phyloP scores from a whole-genome alignment of 2,113 vertebrate species.

The Eclectus roratus region DNA sequence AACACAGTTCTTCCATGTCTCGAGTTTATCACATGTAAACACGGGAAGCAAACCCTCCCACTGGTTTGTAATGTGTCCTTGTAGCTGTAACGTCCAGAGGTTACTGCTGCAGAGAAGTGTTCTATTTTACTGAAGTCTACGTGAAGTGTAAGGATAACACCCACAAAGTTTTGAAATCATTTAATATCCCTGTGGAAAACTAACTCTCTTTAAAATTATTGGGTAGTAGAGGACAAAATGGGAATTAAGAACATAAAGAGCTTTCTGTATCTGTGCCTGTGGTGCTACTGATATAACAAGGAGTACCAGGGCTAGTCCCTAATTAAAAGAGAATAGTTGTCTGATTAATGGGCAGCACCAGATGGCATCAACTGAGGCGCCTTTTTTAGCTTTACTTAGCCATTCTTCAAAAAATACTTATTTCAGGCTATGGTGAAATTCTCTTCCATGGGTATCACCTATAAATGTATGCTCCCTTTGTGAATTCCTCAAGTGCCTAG shows the following conservation, averaged over 20 bases:
- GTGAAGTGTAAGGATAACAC: neutral
- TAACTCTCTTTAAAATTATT: neutral
- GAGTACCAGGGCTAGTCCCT: neutral
- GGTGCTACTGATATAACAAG: neutral
- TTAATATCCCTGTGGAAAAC: neutral
- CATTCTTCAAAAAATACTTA: conserved; percentile 3
- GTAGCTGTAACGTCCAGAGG: neutral
- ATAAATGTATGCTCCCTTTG: neutral
- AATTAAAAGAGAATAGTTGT: conserved; percentile 19
- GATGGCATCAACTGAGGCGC: neutral
- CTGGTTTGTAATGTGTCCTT: neutral
- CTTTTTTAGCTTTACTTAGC: neutral
- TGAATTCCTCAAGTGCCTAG: neutral
- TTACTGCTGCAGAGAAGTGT: neutral
- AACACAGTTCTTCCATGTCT: neutral
- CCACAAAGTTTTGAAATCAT: neutral
- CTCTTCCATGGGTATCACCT: neutral
- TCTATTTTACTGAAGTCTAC: neutral
- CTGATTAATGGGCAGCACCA: conserved; percentile 21
- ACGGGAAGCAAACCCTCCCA: neutral
- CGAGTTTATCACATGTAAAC: neutral
- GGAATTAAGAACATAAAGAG: neutral
- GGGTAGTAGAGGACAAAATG: neutral
- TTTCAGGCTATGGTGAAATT: neutral
- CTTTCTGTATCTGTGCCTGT: neutral